Percentiles rank a stretch among this genome's conserved stretches.
These are phyloP conservation scores for Platycheirus rosarum DNA, from an alignment of 2,888 invertebrate genomes.

Conservation along the genomic window DNA sequence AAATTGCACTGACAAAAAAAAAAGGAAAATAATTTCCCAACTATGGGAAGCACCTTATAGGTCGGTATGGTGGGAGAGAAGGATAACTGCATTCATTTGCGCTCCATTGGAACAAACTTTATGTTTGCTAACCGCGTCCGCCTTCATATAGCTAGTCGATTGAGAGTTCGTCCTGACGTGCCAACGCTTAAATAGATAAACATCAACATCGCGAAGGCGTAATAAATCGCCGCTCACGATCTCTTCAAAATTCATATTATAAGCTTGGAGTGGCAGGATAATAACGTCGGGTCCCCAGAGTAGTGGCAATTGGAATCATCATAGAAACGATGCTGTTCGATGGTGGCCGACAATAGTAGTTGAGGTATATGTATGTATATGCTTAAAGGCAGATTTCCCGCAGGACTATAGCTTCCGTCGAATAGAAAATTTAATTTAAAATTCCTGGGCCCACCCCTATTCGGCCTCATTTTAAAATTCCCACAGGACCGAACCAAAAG, in stretches of 20 bases:
- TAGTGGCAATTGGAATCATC: constrained; percentile 56
- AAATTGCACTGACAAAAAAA: constrained; percentile 8
- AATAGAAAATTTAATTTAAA: constrained; percentile 72
- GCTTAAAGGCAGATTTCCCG: constrained; percentile 16
- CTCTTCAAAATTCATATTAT: constrained; percentile 59
- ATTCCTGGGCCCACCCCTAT: constrained; percentile 32
- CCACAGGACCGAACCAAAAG: constrained; percentile 45
- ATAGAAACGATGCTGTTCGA: constrained; percentile 2
- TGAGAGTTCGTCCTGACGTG: constrained; percentile 3
- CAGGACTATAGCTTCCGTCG: constrained; percentile 33
- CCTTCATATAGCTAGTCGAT: neutral
- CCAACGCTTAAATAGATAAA: constrained; percentile 33
- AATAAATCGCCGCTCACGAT: constrained; percentile 63
- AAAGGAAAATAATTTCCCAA: constrained; percentile 39
- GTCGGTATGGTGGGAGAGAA: neutral
- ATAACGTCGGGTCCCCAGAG: constrained; percentile 58
- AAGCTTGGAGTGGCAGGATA: constrained; percentile 48
- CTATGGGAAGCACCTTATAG: constrained; percentile 25
- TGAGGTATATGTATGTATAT: neutral
- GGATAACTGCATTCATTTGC: constrained; percentile 46
- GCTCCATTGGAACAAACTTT: constrained; percentile 60
- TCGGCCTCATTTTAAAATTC: constrained; percentile 53
- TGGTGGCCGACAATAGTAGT: neutral
- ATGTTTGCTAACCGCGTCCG: constrained; percentile 19
- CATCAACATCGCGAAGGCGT: constrained; percentile 49